phyloP scores from a whole-genome alignment of 2,888 invertebrate species.

The Drosophila prostipennis region DNA sequence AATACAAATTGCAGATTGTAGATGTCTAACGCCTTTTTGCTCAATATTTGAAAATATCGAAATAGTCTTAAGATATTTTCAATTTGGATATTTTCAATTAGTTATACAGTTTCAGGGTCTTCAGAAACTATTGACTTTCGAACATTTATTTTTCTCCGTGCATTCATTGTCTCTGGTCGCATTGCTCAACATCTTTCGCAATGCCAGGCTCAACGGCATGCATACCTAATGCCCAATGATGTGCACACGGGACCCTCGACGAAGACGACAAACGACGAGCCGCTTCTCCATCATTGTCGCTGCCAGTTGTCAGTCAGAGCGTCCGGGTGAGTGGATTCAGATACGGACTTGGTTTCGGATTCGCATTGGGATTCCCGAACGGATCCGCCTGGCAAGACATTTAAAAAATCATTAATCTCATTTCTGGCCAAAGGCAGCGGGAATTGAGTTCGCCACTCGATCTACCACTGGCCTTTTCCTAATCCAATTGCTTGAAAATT shows the following conservation, averaged over 20 bases:
- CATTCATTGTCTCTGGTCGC: constrained; percentile 64
- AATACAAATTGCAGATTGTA: no score
- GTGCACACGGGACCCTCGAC: constrained; percentile 57
- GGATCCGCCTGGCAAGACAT: constrained; percentile 39
- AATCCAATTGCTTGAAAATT: constrained; percentile 44
- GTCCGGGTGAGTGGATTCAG: constrained; percentile 19
- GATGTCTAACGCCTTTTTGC: no score
- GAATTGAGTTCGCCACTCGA: constrained; percentile 17
- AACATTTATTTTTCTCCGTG: background rate
- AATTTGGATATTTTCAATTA: no score
- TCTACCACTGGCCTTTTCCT: constrained; percentile 38
- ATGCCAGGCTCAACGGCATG: constrained; percentile 66
- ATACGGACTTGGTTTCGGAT: background rate
- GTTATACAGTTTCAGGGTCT: no score
- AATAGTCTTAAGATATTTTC: no score
- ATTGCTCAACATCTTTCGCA: constrained; percentile 67
- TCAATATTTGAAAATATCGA: no score
- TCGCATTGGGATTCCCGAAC: constrained; percentile 4
- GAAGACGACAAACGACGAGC: constrained; percentile 28
- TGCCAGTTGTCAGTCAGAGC: constrained; percentile 44
- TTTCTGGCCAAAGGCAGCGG: constrained; percentile 27
- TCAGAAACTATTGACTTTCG: no score
- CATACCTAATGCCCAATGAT: constrained; percentile 78
- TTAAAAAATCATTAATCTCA: constrained; percentile 54
- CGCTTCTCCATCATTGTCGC: constrained; percentile 46